These are phyloP conservation scores for Drosophila setosimentum DNA, from an alignment of 2,888 invertebrate genomes.

Conservation along the genomic window DNA sequence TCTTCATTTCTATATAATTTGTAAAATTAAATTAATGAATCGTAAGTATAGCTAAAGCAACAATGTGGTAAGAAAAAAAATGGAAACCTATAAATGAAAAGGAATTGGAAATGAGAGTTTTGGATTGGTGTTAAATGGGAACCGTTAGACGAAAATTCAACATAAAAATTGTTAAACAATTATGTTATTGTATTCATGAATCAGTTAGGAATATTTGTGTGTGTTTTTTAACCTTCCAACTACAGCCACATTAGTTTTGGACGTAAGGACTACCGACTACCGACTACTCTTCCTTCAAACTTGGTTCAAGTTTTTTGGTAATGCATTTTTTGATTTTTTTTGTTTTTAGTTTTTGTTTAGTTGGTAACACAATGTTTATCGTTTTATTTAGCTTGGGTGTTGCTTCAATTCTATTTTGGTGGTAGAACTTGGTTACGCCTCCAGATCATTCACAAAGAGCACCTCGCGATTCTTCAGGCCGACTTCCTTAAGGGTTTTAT, in stretches of 20 bases:
- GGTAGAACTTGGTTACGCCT: conserved; percentile 87
- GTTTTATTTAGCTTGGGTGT: conserved; percentile 11
- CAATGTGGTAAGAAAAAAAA: conserved; percentile 18
- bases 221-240: conserved; percentile 12
- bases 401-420: conserved; percentile 34
- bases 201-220: conserved; percentile 68
- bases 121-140: conserved; percentile 6
- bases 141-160: conserved; percentile 50
- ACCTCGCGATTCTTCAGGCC: conserved; percentile 96
- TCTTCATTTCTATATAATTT: conserved; percentile 55
- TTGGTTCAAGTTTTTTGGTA: conserved; percentile 73
- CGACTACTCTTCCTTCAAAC: conserved; percentile 65
- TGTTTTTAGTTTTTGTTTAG: conserved; percentile 32
- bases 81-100: background rate
- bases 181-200: conserved; percentile 61
- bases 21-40: conserved; percentile 60
- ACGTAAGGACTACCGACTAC: conserved; percentile 57
- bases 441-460: conserved; percentile 96
- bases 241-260: conserved; percentile 25
- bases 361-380: conserved; percentile 56
- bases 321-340: conserved; percentile 42
- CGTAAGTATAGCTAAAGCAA: conserved; percentile 68
- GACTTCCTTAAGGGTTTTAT: conserved; percentile 87
- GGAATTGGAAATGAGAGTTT: conserved; percentile 14
- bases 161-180: conserved; percentile 72